Base-by-base conservation (phyloP, 2,888 invertebrate genomes). In the Bibio marci region DNA sequence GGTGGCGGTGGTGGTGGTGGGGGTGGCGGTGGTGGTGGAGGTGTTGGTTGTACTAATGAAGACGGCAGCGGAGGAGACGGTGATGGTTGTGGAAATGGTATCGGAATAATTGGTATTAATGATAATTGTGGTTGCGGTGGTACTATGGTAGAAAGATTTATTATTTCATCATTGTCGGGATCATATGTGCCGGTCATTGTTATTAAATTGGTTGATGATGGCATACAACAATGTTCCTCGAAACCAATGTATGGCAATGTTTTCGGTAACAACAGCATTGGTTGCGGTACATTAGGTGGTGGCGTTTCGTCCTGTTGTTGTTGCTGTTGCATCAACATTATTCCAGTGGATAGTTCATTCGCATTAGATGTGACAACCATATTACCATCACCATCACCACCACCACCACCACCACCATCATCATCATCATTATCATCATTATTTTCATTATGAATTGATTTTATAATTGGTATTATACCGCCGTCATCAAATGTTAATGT, bases 261-360 rank as follows among this genome's bases (percentile, higher is more conserved):
- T n/a, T 53, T 52, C 3, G 61, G 60, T 46, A 61, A 60, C 14
- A 61, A 56, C 14, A 52, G 49, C 62, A 61, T 62, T 5, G 62
- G 55, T 45, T 56, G 56, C 25, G 62, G 61, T 47, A 62, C 48
- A 38, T 54, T 49, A 5, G 59, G 58, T 10, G 59, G 61, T 3
- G 59, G 42, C 18, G 44, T 38, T 15, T 42, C 42, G n/a, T 32
- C 26, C n/a, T n/a, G n/a, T n/a, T n/a, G n/a, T n/a, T 3, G 30
- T 13, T 18, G n/a, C n/a, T n/a, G n/a, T n/a, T n/a, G n/a, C n/a
- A n/a, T n/a, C n/a, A n/a, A n/a, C n/a, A n/a, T n/a, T n/a, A n/a
- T n/a, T n/a, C n/a, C n/a, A n/a, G n/a, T n/a, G n/a, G n/a, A n/a
- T n/a, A n/a, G n/a, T n/a, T n/a, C n/a, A n/a, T n/a, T n/a, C n/a